phyloP scores from a whole-genome alignment of 2,888 invertebrate species.

The Melinaea menophilus region DNA sequence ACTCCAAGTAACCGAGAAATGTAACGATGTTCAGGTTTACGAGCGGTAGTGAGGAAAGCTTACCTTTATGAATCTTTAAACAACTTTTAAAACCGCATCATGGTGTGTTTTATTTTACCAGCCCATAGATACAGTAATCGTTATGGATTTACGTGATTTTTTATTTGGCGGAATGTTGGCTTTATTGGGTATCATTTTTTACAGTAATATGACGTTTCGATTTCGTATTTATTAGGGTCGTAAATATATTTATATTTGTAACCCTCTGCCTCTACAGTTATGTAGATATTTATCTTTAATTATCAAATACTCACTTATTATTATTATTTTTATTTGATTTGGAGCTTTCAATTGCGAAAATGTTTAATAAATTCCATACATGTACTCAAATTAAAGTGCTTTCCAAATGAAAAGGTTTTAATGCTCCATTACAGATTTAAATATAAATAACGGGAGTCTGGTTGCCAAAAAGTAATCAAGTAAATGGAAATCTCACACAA shows the following conservation, averaged over 20 bases:
- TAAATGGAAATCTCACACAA: conserved; percentile 31
- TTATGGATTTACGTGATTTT: conserved; percentile 25
- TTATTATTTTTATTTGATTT: neutral
- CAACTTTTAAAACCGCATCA: conserved; percentile 66
- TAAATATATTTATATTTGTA: conserved; percentile 10
- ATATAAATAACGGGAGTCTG: conserved; percentile 25
- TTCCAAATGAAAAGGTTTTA: conserved; percentile 20
- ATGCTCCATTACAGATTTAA: conserved; percentile 19
- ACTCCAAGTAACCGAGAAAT: conserved; percentile 51
- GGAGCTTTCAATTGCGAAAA: conserved; percentile 4
- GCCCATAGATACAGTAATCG: conserved; percentile 19
- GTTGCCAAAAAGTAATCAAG: conserved; percentile 31
- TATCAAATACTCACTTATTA: neutral
- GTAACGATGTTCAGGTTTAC: conserved; percentile 59
- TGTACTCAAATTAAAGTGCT: conserved; percentile 18
- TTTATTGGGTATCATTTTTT: conserved; percentile 25
- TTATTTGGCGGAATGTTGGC: conserved; percentile 21
- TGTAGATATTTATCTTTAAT: neutral
- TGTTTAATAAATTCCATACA: conserved; percentile 6
- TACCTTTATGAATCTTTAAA: conserved; percentile 73
- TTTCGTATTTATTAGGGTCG: conserved; percentile 21
- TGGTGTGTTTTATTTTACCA: conserved; percentile 44
- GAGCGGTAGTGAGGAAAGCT: conserved; percentile 64
- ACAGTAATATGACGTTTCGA: conserved; percentile 22
- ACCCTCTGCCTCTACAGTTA: neutral